Base-by-base conservation (phyloP, 1,140 invertebrate genomes). In the Aphaenogaster rudis region DNA sequence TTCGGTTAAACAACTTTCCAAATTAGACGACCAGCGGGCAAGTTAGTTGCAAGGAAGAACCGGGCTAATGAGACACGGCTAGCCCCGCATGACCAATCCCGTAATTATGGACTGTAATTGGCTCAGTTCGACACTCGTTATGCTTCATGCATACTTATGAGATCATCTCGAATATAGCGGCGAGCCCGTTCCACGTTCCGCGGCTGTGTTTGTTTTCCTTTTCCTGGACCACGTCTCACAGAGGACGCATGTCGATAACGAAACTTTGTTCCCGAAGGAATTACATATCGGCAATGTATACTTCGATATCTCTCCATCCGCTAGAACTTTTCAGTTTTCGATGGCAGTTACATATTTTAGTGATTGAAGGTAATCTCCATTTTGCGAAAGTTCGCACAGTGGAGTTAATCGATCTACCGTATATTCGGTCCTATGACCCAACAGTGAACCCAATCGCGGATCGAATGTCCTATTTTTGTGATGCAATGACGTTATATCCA, bases 71-170 rank as follows among this genome's bases (percentile, higher is more conserved):
- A 72, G 78, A 84, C 78, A 57, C 67, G 39, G 72, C 48, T 21
- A 48, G 15, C 79, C 42, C 36, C 42, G 28, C 59, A 77, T 54
- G 64, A 54, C 59, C 42, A 76, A 89, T 89, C 86, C 85, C 76
- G 50, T 87, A 82, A 90, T 89, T 89, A 87, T 71, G 28, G 86
- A 82, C 72, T 61, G 71, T 89, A 90, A 90, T 90, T 89, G 88
- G 64, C 13, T 57, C 17, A 52, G 28, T 78, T 76, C 85, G 85
- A 69, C 48, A 59, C 39, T 86, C 74, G 61, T 86, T 80, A 61
- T 33, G 76, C 52, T n/a, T 57, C 61, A 57, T 76, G 50, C 80
- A 84, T 84, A 84, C 80, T 72, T 76, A 84, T 84, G 80, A 84
- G 80, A 84, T 76, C 80, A 84, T 84, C 69, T 74, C 11, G 69